phyloP scores from a whole-genome alignment of 2,113 vertebrate genomes.

The Verasper variegatus region DNA sequence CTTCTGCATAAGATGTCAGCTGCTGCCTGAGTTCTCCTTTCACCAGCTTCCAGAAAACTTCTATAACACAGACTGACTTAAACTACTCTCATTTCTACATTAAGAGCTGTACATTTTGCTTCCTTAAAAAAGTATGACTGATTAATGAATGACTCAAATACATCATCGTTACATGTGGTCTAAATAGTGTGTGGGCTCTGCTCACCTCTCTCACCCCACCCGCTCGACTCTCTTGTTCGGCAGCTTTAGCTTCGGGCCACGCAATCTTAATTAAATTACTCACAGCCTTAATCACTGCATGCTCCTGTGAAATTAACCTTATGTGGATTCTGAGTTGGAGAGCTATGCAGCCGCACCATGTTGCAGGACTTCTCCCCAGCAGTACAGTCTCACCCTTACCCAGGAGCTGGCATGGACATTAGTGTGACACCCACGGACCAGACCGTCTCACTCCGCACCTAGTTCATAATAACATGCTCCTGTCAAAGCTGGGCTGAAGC shows the following conservation, averaged over 20 bases:
- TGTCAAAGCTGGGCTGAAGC: constrained; percentile 48
- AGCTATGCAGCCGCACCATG: constrained; percentile 30
- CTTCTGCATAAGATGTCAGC: no score
- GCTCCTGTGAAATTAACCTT: constrained; percentile 55
- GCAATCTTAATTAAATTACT: constrained; percentile 59
- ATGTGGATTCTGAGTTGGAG: constrained; percentile 38
- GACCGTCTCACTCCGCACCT: constrained; percentile 49
- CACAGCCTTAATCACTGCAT: constrained; percentile 56
- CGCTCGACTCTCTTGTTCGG: neutral
- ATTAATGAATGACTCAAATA: constrained; percentile 16
- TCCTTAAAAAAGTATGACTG: neutral
- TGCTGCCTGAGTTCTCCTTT: no score
- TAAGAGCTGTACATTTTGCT: neutral
- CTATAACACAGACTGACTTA: neutral
- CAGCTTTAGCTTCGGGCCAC: constrained; percentile 24
- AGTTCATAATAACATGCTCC: constrained; percentile 51
- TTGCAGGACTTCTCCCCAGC: constrained; percentile 39
- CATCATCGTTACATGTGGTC: constrained; percentile 4
- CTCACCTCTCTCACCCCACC: constrained; percentile 4
- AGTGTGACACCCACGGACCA: constrained; percentile 67
- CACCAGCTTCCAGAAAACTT: no score
- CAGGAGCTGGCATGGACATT: constrained; percentile 37
- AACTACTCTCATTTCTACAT: neutral
- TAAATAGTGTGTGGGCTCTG: constrained; percentile 4
- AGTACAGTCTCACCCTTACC: constrained; percentile 27